These are phyloP conservation scores for Troides helena DNA, from an alignment of 2,888 invertebrate species.

Conservation along the genomic window DNA sequence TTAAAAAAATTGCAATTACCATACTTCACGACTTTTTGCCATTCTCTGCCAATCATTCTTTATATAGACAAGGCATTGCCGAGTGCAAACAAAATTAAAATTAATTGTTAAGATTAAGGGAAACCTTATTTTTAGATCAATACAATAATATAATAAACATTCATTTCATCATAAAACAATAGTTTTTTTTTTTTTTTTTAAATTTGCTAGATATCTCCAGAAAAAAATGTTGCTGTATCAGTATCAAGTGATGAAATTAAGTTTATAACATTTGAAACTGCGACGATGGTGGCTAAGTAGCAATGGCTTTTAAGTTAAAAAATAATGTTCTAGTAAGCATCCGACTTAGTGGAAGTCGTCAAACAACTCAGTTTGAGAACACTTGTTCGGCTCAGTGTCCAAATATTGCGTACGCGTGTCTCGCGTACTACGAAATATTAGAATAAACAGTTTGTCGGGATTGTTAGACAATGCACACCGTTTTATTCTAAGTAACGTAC, in stretches of 20 bases:
- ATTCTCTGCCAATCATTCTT: no score
- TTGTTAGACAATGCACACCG: slow-evolving; percentile 22
- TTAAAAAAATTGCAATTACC: no score
- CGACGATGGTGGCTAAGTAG: slow-evolving; percentile 2
- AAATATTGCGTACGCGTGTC: slow-evolving; percentile 6
- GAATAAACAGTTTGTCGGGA: slow-evolving; percentile 22
- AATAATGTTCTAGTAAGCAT: slow-evolving; percentile 22
- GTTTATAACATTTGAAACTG: slow-evolving; percentile 6
- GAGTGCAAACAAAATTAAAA: no score
- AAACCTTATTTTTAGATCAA: no score
- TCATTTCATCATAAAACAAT: no score
- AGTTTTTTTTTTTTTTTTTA: no score
- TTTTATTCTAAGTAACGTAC: slow-evolving; percentile 19
- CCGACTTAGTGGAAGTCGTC: slow-evolving; percentile 30
- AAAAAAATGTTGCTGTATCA: no score
- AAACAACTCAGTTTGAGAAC: slow-evolving; percentile 26
- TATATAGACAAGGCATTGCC: no score
- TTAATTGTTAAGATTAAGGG: no score
- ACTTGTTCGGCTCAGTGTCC: slow-evolving; percentile 11
- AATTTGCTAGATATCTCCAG: no score
- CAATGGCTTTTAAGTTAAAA: slow-evolving; percentile 22
- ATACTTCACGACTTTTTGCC: no score
- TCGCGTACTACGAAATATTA: slow-evolving; percentile 17
- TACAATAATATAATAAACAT: no score
- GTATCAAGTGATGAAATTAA: neutral